Conservation (phyloP, 2,113 vertebrate genomes). For the Corynorhinus townsendii region DNA sequence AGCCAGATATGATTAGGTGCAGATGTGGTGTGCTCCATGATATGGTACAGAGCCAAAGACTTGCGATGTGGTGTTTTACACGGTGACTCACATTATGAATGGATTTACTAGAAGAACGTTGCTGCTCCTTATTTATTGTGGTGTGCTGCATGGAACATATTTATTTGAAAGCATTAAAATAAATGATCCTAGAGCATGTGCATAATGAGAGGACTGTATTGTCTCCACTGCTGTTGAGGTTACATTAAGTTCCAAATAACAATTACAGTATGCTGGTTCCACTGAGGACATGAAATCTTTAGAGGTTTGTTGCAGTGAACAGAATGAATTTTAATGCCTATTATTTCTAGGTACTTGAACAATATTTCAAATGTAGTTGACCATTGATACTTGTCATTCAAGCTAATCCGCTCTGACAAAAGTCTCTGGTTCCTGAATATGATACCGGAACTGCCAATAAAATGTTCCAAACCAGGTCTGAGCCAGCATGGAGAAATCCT, state of each 20-base stretch:
- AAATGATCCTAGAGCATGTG: constrained; percentile 85
- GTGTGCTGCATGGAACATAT: constrained; percentile 86
- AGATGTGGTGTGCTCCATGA: constrained; percentile 83
- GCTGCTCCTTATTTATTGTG: constrained; percentile 86
- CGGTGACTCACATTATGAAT: constrained; percentile 84
- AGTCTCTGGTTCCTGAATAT: constrained; percentile 68
- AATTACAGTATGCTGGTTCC: constrained; percentile 76
- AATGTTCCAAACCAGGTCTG: constrained; percentile 65
- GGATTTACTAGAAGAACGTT: constrained; percentile 83
- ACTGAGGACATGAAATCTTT: constrained; percentile 69
- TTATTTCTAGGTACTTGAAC: constrained; percentile 79
- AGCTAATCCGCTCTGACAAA: constrained; percentile 70
- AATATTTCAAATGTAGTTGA: constrained; percentile 79
- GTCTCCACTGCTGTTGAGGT: constrained; percentile 79
- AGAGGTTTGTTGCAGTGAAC: constrained; percentile 72
- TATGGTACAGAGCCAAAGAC: constrained; percentile 80
- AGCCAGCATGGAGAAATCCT: neutral
- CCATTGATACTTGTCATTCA: constrained; percentile 77
- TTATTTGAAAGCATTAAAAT: constrained; percentile 87
- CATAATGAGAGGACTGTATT: constrained; percentile 80
- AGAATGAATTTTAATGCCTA: constrained; percentile 76
- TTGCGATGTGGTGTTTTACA: constrained; percentile 85
- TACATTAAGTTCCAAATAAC: constrained; percentile 74
- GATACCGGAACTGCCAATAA: constrained; percentile 74
- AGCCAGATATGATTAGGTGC: constrained; percentile 84